phyloP scores from a whole-genome alignment of 2,888 invertebrate genomes.

The Boloria euphrosyne region DNA sequence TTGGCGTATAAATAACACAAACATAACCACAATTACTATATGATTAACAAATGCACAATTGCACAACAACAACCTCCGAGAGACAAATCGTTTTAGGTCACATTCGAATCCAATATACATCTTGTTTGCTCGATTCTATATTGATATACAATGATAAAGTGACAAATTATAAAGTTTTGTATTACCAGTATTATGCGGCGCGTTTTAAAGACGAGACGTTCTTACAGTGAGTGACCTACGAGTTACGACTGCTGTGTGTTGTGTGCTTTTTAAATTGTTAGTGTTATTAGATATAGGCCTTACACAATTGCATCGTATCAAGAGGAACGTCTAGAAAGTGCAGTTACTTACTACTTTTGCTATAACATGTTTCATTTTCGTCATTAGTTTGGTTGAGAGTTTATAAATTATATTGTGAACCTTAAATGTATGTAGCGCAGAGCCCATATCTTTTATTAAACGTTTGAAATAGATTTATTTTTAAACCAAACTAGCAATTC shows the following conservation, averaged over 20 bases:
- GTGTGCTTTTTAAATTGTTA: conserved; percentile 2
- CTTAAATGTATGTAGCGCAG: too few relatives aligned
- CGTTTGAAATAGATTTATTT: too few relatives aligned
- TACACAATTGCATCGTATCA: conserved; percentile 5
- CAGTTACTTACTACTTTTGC: too few relatives aligned
- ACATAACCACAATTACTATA: too few relatives aligned
- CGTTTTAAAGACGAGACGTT: conserved; percentile 44
- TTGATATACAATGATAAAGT: conserved; percentile 46
- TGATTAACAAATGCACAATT: too few relatives aligned
- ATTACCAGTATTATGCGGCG: conserved; percentile 47
- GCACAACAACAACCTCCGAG: conserved; percentile 29
- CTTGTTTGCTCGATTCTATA: conserved; percentile 25
- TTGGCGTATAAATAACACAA: too few relatives aligned
- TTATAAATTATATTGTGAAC: too few relatives aligned
- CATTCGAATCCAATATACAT: conserved; percentile 3
- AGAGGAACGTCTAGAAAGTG: not conserved
- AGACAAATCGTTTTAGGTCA: conserved; percentile 37
- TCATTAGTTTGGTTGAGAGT: too few relatives aligned
- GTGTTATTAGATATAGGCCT: not conserved
- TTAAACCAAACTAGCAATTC: too few relatives aligned
- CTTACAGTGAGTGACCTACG: conserved; percentile 30
- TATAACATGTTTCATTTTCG: too few relatives aligned
- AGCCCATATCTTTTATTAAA: too few relatives aligned
- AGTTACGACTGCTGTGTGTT: conserved; percentile 22
- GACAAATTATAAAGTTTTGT: conserved; percentile 47